Base-by-base conservation (phyloP, 2,888 invertebrate genomes). In the Cristatella mucedo region DNA sequence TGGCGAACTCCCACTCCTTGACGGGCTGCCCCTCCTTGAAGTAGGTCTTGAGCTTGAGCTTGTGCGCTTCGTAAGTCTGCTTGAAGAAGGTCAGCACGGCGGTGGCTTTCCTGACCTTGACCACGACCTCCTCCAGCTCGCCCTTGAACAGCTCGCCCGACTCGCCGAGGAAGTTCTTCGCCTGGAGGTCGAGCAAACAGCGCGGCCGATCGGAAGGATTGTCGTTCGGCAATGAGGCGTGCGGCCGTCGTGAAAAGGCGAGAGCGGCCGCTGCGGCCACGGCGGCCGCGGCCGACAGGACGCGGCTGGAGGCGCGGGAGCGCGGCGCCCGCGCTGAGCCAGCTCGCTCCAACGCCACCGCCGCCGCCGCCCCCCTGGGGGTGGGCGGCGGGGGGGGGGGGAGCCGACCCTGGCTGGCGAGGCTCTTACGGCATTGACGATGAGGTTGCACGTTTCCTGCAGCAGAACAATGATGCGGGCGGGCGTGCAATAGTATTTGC, bases 111-210 rank as follows among this genome's bases (percentile, higher is more conserved):
- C 52, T 66, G 9, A 89, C 79, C 45, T 85, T 75, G 61, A 78
- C 80, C 61, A 82, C 77, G 1, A 85, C 83, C 70, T 91, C 91
- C 57, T 87, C 87, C 30, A 87, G 81, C 53, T 91, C 91, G 50
- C 85, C 85, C 61, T 89, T 89, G 60, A 93, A 91, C 44, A 91
- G 74, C 1, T 89, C 83, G 2, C 80, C 76, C 1, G 89, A 85
- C 57, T 89, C 89, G 15, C 36, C 36, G 6, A 91, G 71, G 65
- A 80, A 91, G 54, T 77, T 18, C 22, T 36, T 26, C 4, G 36
- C 36, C 36, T 36, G 19, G 9, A 20, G n/a, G n/a, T n/a, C n/a
- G n/a, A n/a, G n/a, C n/a, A n/a, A n/a, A n/a, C n/a, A n/a, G n/a
- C n/a, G n/a, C n/a, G n/a, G n/a, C n/a, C n/a, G n/a, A n/a, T n/a